Base-by-base conservation (phyloP, 1,140 invertebrate genomes). In the Trichogramma pretiosum region DNA sequence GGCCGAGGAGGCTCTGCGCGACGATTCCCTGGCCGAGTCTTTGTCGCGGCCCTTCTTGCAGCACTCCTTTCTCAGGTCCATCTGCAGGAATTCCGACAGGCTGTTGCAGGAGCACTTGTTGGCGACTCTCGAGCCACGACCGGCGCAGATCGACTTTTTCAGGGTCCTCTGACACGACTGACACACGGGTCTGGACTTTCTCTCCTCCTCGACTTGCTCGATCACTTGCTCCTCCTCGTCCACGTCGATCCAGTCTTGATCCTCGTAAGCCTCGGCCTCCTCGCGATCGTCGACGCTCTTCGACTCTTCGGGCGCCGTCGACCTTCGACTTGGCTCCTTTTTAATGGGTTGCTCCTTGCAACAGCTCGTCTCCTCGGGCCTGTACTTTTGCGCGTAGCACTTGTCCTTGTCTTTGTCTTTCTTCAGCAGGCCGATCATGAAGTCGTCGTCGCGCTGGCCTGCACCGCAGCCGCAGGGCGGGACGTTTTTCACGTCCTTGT, bases 381-480 rank as follows among this genome's bases (percentile, higher is more conserved):
- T 55, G 16, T 56, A 63, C 34, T 60, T 61, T 8, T 55, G 50
- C 2, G 56, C 64, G 9, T 50, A 57, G 22, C 64, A 68, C 1
- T 50, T 14, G 22, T 49, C 50, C 5, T 58, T 56, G 1, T 57
- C 42, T 3, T 45, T 24, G 55, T 53, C 1, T 35, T 52, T 50
- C 47, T 48, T 37, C 52, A 38, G 45, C 55, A 56, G 40, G 3
- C 60, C 55, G 0, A 53, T 44, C 1, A 52, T 56, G 3, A 24
- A 3, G 4, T 47, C 32, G 23, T 32, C 22, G 8, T 46, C 30
- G n/a, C 52, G 3, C 49, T 48, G 13, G 48, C 40, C n/a, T 56
- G 46, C 36, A 56, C 46, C 46, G 30, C 66, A 68, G 4, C 23
- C 38, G 38, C 66, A 67, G 1, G 63, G 49, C 19, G 56, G 57